Evolutionary conservation across 1,140 invertebrate species (phyloP).

Genomic region (Drosophila gunungcola): DNA sequence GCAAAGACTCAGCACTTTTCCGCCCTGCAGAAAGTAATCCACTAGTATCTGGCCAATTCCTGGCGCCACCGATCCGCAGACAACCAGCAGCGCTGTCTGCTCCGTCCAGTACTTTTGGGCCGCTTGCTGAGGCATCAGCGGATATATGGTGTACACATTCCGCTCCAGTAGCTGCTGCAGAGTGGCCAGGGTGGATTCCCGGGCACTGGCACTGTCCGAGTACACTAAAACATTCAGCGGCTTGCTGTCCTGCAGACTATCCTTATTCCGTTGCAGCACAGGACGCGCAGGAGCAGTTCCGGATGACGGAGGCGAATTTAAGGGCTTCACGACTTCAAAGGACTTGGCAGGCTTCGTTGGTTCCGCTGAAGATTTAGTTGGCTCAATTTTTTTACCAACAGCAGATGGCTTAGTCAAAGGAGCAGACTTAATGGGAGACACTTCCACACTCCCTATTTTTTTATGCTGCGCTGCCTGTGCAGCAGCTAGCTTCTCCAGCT

Average conservation of each 20-base stretch:
- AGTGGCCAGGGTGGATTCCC: slow-evolving; percentile 89
- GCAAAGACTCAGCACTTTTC: slow-evolving; percentile 92
- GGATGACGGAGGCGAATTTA: slow-evolving; percentile 33
- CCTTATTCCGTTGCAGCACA: slow-evolving; percentile 60
- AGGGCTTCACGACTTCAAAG: slow-evolving; percentile 45
- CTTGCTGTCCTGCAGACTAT: slow-evolving; percentile 85
- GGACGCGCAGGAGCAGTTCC: slow-evolving; percentile 38
- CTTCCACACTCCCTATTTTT: slow-evolving; percentile 8
- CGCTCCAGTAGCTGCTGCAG: slow-evolving; percentile 89
- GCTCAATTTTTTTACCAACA: background rate
- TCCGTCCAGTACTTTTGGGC: slow-evolving; percentile 89
- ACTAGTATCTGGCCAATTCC: slow-evolving; percentile 88
- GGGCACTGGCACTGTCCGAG: slow-evolving; percentile 90
- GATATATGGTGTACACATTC: slow-evolving; percentile 92
- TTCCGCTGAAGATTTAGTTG: background rate
- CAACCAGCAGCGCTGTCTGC: slow-evolving; percentile 90
- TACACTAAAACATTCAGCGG: slow-evolving; percentile 94
- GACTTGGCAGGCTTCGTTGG: slow-evolving; percentile 36
- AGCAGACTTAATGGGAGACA: background rate
- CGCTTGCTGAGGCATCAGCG: slow-evolving; percentile 88
- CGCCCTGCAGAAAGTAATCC: slow-evolving; percentile 90
- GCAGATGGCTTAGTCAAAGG: background rate
- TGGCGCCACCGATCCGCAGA: slow-evolving; percentile 90
- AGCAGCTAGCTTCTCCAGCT: slow-evolving; percentile 57
- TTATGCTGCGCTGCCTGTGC: slow-evolving; percentile 9